phyloP scores from a whole-genome alignment of 2,888 invertebrate genomes.

The Tetragonisca angustula region DNA sequence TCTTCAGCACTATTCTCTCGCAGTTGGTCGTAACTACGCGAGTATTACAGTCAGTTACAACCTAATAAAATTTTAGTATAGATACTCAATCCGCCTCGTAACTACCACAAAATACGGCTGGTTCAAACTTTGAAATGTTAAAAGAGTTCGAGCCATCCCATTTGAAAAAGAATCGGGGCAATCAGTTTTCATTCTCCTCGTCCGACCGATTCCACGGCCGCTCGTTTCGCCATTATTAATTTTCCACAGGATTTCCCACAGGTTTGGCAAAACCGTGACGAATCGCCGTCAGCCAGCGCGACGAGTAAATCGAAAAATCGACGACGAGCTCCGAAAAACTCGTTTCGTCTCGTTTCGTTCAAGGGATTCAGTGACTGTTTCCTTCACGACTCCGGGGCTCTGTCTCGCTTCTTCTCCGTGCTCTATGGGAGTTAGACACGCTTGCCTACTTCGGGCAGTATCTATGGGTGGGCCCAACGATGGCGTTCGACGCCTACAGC shows the following conservation, averaged over 20 bases:
- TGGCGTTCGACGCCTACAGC: slow-evolving; percentile 56
- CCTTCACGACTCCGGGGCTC: not conserved
- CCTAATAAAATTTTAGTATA: too few relatives aligned
- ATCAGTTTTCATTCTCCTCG: slow-evolving; percentile 58
- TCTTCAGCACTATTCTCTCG: too few relatives aligned
- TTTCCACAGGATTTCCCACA: slow-evolving; percentile 52
- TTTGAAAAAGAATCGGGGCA: slow-evolving; percentile 44
- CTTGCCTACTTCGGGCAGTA: slow-evolving; percentile 68
- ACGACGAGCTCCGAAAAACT: slow-evolving; percentile 38
- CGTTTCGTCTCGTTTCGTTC: slow-evolving; percentile 2
- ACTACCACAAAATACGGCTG: not conserved
- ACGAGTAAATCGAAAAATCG: slow-evolving; percentile 65
- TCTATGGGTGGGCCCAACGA: slow-evolving; percentile 66
- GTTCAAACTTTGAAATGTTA: not conserved
- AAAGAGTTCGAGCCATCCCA: not conserved
- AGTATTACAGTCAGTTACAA: too few relatives aligned
- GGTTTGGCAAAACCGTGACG: slow-evolving; percentile 46
- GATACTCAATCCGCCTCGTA: not conserved
- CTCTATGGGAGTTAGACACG: slow-evolving; percentile 73
- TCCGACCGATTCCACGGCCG: slow-evolving; percentile 37
- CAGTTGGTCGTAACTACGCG: too few relatives aligned
- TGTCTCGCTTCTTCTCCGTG: slow-evolving; percentile 21
- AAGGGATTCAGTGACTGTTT: not conserved
- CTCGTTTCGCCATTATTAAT: slow-evolving; percentile 45
- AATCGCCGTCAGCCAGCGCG: slow-evolving; percentile 51